Base-by-base conservation (phyloP, 2,888 invertebrate genomes). In the Creontiades dilutus region DNA sequence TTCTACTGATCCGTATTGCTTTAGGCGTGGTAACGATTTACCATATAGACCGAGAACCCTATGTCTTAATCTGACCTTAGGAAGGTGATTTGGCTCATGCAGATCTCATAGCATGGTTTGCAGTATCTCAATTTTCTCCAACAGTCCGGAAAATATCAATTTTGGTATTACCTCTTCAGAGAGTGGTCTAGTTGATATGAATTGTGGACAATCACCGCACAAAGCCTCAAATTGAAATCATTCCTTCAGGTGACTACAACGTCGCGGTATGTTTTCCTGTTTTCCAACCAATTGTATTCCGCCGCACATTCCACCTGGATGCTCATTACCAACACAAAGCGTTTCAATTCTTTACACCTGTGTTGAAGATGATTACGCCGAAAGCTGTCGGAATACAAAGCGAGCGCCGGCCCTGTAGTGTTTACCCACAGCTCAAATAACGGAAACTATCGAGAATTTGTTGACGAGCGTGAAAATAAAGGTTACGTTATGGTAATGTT, bases 381-480 rank as follows among this genome's bases (percentile, higher is more conserved):
- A 68, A 23, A 19, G 23, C 9, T 23, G 68, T 13, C 68, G 23
- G 68, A 68, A 68, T 68, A 68, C 23, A 68, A 68, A 68, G 23
- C 68, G 23, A 68, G 2, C 68, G 13, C 68, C 23, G 7, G 19
- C 19, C 23, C 5, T 19, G 57, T 57, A n/a, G 12, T 68, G 68
- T 68, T 68, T 68, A 68, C 68, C 68, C 27, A 12, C 68, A 12
- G 19, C 61, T 68, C 68, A 23, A 68, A 68, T 68, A 68, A 68
- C 68, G 68, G 68, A 68, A 68, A 23, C 68, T 19, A 68, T 23
- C 23, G 68, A 0, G 12, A 68, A 68, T 19, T 61, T 61, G 19
- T 61, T 61, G 7, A 52, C 2, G 52, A 37, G 37, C 37, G 37
- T 37, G 37, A 37, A 37, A 37, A 37, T 37, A 37, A 37, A 37